Evolutionary conservation across 2,888 invertebrate genomes (phyloP).

Genomic region (Iselma pallidipennis): DNA sequence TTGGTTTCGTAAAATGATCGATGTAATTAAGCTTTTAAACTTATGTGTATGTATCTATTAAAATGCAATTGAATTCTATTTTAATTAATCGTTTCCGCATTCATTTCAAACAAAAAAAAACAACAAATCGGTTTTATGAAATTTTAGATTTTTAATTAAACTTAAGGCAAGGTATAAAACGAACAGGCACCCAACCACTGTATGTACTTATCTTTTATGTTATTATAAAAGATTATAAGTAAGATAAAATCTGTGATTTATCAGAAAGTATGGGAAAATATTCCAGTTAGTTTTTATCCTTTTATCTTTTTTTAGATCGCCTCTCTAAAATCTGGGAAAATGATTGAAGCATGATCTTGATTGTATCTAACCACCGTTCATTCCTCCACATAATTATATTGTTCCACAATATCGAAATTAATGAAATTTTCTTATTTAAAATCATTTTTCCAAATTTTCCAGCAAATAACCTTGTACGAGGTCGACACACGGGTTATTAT

Average conservation of each 20-base stretch:
- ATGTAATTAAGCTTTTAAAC: not conserved
- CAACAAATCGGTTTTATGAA: not conserved
- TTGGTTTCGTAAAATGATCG: not conserved
- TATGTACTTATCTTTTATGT: no score
- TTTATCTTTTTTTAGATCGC: no score
- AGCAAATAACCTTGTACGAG: constrained; percentile 49
- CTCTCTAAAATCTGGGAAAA: not conserved
- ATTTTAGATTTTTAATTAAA: not conserved
- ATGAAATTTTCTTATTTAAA: no score
- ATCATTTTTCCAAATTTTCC: no score
- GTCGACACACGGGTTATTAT: constrained; percentile 51
- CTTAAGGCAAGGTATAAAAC: no score
- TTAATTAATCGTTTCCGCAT: not conserved
- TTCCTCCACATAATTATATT: no score
- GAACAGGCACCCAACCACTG: no score
- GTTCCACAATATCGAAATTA: no score
- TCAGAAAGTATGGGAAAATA: not conserved
- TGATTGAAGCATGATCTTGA: not conserved
- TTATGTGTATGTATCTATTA: no score
- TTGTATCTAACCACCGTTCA: no score
- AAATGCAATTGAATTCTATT: not conserved
- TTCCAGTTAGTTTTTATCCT: not conserved
- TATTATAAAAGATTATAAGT: no score
- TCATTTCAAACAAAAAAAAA: not conserved
- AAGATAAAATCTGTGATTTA: no score